phyloP scores from a whole-genome alignment of 1,140 invertebrate genomes.

The Drosophila repleta region DNA sequence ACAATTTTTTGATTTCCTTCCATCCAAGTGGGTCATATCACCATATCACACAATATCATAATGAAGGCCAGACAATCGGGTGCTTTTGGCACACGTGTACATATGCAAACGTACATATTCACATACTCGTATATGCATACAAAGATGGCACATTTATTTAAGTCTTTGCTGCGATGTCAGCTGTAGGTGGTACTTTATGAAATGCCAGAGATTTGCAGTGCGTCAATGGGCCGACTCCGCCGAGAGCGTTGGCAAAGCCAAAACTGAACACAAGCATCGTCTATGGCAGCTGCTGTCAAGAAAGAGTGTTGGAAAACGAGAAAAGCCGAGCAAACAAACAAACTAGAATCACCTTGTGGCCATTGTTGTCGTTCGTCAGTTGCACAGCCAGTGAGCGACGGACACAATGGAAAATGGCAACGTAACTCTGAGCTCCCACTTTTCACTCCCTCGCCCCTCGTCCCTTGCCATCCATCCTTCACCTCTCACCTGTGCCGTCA shows the following conservation, averaged over 20 bases:
- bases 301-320: slow-evolving; percentile 33
- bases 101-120: slow-evolving; percentile 24
- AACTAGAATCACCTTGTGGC: slow-evolving; percentile 14
- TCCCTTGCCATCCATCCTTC: background rate
- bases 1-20: slow-evolving; percentile 11
- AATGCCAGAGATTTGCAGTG: slow-evolving; percentile 41
- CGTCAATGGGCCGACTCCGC: slow-evolving; percentile 31
- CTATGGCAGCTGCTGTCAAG: slow-evolving; percentile 30
- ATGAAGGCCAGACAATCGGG: slow-evolving; percentile 23
- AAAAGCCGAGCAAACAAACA: slow-evolving; percentile 28
- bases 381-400: slow-evolving; percentile 46
- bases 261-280: slow-evolving; percentile 1
- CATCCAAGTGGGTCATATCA: slow-evolving; percentile 59
- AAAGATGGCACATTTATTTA: slow-evolving; percentile 1
- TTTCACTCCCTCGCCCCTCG: background rate
- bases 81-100: slow-evolving; percentile 14
- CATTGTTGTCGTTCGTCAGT: slow-evolving; percentile 28
- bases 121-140: slow-evolving; percentile 11
- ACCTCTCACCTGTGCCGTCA: background rate
- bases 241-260: background rate
- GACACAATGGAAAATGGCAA: slow-evolving; percentile 47
- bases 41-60: slow-evolving; percentile 50
- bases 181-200: slow-evolving; percentile 39
- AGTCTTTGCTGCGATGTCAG: background rate
- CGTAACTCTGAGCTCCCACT: slow-evolving; percentile 19